These are phyloP conservation scores for Corydoras maculifer DNA, from an alignment of 2,113 vertebrate genomes.

Conservation along the genomic window DNA sequence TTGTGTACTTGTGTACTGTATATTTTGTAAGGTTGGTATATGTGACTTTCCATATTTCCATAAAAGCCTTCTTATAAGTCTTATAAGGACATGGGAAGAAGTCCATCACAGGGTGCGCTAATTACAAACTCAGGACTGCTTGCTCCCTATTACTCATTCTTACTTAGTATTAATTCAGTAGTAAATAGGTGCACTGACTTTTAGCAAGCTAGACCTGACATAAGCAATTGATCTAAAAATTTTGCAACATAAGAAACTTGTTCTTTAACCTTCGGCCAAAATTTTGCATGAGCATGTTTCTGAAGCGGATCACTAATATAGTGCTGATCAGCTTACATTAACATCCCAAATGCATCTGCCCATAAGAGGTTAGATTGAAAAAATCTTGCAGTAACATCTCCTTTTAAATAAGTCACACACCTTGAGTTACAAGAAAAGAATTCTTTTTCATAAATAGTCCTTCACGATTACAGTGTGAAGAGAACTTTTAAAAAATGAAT, in stretches of 20 bases:
- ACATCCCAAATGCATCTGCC: constrained; percentile 65
- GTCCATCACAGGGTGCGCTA: constrained; percentile 37
- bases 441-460: constrained; percentile 63
- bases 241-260: constrained; percentile 28
- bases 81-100: constrained; percentile 11
- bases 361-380: constrained; percentile 60
- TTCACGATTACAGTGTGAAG: constrained; percentile 60
- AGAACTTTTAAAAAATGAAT: constrained; percentile 61
- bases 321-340: constrained; percentile 66
- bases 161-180: constrained; percentile 41
- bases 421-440: constrained; percentile 58
- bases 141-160: constrained; percentile 37
- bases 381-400: constrained; percentile 52
- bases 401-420: constrained; percentile 52
- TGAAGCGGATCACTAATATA: constrained; percentile 47
- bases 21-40: no score
- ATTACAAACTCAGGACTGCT: constrained; percentile 45
- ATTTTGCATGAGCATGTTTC: constrained; percentile 34
- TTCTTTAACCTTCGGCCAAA: constrained; percentile 37
- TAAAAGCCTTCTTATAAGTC: no score
- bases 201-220: constrained; percentile 40
- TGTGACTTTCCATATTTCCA: no score
- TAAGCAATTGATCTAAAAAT: constrained; percentile 40
- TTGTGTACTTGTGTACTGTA: no score
- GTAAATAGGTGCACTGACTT: constrained; percentile 29